phyloP scores from a whole-genome alignment of 2,888 invertebrate genomes.

The Argyresthia albistria region DNA sequence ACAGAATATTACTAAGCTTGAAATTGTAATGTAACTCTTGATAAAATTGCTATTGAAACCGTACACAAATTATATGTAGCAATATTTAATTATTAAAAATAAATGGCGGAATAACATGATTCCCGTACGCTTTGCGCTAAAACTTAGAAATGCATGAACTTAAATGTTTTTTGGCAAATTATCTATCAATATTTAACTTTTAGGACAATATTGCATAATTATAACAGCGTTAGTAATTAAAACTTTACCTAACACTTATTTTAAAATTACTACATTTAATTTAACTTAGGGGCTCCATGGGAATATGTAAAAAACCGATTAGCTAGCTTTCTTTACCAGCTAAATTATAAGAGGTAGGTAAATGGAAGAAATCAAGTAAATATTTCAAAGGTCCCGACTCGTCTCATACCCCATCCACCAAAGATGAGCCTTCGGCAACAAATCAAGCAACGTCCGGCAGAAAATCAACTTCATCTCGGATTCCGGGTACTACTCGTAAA shows the following conservation, averaged over 20 bases:
- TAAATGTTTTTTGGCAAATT: neutral
- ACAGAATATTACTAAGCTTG: conserved; percentile 24
- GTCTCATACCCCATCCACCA: too few species aligned
- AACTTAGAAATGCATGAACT: neutral
- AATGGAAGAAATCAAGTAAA: too few species aligned
- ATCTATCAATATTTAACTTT: conserved; percentile 1
- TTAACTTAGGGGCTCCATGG: conserved; percentile 40
- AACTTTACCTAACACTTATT: conserved; percentile 52
- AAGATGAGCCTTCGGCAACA: too few species aligned
- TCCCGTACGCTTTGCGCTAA: too few species aligned
- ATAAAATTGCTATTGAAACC: too few species aligned
- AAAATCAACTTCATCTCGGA: too few species aligned
- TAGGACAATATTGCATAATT: neutral
- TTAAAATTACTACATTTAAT: conserved; percentile 51
- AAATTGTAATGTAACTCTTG: conserved; percentile 15
- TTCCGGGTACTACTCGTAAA: too few species aligned
- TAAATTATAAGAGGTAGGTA: too few species aligned
- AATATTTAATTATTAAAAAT: conserved; percentile 13
- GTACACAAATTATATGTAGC: conserved; percentile 5
- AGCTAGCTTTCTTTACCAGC: too few species aligned
- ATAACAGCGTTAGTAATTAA: conserved; percentile 27
- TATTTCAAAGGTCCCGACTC: too few species aligned
- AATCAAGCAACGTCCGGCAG: too few species aligned
- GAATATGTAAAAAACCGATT: too few species aligned
- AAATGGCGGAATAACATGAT: conserved; percentile 10